Conservation (phyloP, 2,797 vertebrate genomes). For the Poecilia velifera region DNA sequence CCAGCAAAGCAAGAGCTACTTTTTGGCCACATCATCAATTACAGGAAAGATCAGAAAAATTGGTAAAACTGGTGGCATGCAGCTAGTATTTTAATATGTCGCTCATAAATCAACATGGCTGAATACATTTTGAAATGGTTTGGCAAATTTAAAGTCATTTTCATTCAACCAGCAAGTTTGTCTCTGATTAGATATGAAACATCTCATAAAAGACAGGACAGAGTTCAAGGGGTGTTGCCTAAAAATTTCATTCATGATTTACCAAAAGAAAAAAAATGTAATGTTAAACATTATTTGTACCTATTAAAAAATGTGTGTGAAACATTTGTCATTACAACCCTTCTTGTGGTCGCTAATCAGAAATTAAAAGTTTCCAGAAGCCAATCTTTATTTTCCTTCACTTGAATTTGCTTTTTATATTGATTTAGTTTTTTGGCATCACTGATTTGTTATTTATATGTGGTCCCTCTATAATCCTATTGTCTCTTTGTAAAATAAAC, state of each 20-base stretch:
- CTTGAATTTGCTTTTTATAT: not conserved
- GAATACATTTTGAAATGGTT: not conserved
- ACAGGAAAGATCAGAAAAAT: constrained; percentile 21
- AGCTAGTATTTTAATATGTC: not conserved
- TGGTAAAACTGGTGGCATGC: not conserved
- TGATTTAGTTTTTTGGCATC: not conserved
- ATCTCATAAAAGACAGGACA: not conserved
- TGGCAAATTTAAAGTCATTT: not conserved
- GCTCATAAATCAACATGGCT: not conserved
- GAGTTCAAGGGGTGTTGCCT: not conserved
- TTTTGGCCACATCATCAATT: constrained; percentile 40
- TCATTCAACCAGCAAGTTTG: not conserved
- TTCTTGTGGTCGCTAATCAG: not conserved
- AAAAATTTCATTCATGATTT: not conserved
- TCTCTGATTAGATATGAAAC: not conserved
- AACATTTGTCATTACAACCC: not conserved
- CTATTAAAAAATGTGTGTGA: not conserved
- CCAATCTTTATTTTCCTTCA: not conserved
- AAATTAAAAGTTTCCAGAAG: not conserved
- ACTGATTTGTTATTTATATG: not conserved
- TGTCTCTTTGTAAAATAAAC: not conserved
- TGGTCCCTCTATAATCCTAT: not conserved
- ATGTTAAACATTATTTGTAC: not conserved
- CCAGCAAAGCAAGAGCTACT: constrained; percentile 66
- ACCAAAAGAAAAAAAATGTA: not conserved